Evolutionary conservation across 2,888 invertebrate genomes (phyloP).

Genomic region (Chrysolina oricalcia): DNA sequence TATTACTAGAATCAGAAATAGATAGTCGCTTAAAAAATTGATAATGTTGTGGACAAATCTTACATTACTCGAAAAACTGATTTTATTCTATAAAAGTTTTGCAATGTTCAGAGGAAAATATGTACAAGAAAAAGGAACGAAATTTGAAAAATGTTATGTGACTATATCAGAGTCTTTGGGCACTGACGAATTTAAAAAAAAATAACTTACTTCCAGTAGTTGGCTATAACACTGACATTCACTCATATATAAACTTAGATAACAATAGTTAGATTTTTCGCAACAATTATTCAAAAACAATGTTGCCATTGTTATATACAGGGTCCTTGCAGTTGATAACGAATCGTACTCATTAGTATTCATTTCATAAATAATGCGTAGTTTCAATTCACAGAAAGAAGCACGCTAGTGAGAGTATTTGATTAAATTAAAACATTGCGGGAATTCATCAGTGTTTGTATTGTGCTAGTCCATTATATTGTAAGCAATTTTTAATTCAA

Average conservation of each 20-base stretch:
- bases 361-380: neutral
- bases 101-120: neutral
- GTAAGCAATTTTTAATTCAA: slow-evolving; percentile 56
- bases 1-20: no score
- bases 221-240: slow-evolving; percentile 7
- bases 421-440: slow-evolving; percentile 30
- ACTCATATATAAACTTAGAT: slow-evolving; percentile 39
- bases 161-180: neutral
- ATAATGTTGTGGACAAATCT: no score
- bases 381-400: slow-evolving; percentile 4
- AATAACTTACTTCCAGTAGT: neutral
- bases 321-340: slow-evolving; percentile 6
- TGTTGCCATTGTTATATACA: slow-evolving; percentile 13
- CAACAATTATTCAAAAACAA: neutral
- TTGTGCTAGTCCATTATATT: slow-evolving; percentile 66
- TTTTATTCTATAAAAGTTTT: no score
- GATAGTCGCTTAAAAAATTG: no score
- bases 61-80: no score
- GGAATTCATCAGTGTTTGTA: slow-evolving; percentile 65
- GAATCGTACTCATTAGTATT: neutral
- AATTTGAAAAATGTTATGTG: neutral
- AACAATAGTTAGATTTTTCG: slow-evolving; percentile 24
- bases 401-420: neutral
- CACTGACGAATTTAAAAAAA: neutral
- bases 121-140: neutral